Evolutionary conservation across 2,113 vertebrate species (phyloP).

Genomic region (Fulica atra): DNA sequence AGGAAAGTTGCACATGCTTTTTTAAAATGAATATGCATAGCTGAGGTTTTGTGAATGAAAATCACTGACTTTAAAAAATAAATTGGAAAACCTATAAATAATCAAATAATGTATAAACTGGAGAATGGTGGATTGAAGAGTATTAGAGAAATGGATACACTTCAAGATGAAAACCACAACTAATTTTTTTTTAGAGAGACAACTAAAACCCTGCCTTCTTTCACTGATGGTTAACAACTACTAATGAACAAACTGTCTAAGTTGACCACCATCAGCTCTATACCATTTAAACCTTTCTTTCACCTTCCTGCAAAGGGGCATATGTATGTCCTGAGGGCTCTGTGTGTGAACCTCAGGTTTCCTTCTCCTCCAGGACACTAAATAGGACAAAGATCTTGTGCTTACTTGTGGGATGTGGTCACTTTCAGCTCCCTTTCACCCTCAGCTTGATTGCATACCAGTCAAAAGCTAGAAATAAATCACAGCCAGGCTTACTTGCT

Average conservation of each 20-base stretch:
- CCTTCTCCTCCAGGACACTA: background rate
- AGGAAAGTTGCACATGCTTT: background rate
- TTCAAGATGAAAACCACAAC: background rate
- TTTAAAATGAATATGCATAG: background rate
- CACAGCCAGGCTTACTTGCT: background rate
- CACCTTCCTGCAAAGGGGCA: background rate
- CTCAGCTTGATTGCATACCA: background rate
- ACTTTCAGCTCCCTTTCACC: background rate
- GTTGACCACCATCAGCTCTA: background rate
- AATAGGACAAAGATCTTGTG: background rate
- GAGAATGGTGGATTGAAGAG: background rate
- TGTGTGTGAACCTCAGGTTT: background rate
- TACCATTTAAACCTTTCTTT: background rate
- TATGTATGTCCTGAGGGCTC: background rate
- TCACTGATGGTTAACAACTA: background rate
- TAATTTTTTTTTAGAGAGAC: background rate
- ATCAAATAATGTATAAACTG: background rate
- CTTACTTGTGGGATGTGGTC: background rate
- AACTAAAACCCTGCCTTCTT: background rate
- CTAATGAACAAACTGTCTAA: background rate
- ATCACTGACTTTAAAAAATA: background rate
- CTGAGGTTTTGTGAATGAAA: background rate
- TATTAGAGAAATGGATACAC: background rate
- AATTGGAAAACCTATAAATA: background rate
- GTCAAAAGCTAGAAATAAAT: conserved; percentile 14